A percentile compares a stretch with the other conserved stretches of the same genome.
These are phyloP conservation scores for Onychomys arenicola DNA, from an alignment of 2,797 vertebrate species.

Conservation along the genomic window DNA sequence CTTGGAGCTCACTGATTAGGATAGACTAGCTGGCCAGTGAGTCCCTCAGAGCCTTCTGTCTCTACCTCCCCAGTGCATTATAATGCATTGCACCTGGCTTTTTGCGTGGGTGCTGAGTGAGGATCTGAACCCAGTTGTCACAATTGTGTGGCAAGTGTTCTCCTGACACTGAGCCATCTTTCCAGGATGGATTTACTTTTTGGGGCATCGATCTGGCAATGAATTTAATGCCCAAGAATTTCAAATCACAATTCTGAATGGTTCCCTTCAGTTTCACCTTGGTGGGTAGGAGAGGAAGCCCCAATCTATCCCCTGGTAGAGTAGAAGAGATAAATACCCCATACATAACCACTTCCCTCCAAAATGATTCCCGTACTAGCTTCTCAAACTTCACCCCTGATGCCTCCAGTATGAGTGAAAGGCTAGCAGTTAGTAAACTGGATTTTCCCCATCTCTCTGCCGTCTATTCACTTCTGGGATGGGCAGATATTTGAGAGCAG, in stretches of 20 bases:
- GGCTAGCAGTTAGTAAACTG: conserved; percentile 32
- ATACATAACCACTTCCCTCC: background rate
- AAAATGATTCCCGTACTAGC: background rate
- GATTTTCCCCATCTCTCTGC: background rate
- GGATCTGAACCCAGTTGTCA: background rate
- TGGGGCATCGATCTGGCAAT: background rate
- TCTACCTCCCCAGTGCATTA: background rate
- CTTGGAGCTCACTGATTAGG: background rate
- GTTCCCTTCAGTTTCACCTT: background rate
- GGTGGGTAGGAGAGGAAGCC: no score
- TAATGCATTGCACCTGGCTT: background rate
- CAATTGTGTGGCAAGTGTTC: background rate
- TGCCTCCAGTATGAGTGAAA: background rate
- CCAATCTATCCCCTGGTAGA: no score
- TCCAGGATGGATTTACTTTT: background rate
- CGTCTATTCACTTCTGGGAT: background rate
- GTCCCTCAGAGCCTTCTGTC: no score
- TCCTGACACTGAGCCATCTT: background rate
- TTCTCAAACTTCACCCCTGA: background rate
- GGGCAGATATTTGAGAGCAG: conserved; percentile 28
- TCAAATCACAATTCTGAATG: background rate
- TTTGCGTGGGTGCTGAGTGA: background rate
- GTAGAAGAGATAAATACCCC: background rate
- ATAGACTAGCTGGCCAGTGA: background rate
- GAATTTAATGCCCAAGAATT: background rate